A percentile compares a stretch with the other conserved stretches of the same genome.
Evolutionary conservation across 2,888 invertebrate genomes (phyloP).

Genomic region (Anagyrus pseudococci): DNA sequence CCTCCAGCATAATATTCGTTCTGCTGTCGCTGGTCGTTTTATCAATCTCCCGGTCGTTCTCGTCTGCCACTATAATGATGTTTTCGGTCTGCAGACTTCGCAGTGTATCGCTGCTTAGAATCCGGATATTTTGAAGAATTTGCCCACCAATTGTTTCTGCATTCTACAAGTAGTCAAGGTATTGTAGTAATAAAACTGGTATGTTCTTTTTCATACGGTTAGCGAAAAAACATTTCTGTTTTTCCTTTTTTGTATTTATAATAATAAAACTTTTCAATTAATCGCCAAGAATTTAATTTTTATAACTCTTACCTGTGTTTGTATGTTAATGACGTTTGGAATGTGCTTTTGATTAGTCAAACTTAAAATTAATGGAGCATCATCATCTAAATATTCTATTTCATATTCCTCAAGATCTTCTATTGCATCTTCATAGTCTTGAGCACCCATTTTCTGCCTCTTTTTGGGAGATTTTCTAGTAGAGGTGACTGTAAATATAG

Average conservation of each 20-base stretch:
- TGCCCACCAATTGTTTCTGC: constrained; percentile 19
- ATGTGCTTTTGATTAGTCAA: constrained; percentile 22
- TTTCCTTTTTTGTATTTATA: too few species aligned
- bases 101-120: constrained; percentile 33
- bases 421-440: constrained; percentile 37
- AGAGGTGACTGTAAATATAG: constrained; percentile 54
- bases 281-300: too few species aligned
- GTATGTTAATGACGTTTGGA: constrained; percentile 32
- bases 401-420: constrained; percentile 38
- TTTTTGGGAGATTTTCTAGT: constrained; percentile 55
- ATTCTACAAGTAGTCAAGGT: constrained; percentile 19
- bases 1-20: constrained; percentile 33
- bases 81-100: constrained; percentile 39
- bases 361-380: constrained; percentile 34
- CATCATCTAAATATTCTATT: constrained; percentile 46
- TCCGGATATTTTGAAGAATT: constrained; percentile 32
- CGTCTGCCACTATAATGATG: constrained; percentile 43
- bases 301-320: constrained; percentile 31
- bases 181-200: too few species aligned
- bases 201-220: too few species aligned
- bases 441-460: constrained; percentile 41
- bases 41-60: constrained; percentile 41
- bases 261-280: too few species aligned
- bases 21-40: constrained; percentile 40
- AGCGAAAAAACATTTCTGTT: too few species aligned